Evolutionary conservation across 2,113 vertebrate genomes (phyloP).

Genomic region (Triplophysa dalaica): DNA sequence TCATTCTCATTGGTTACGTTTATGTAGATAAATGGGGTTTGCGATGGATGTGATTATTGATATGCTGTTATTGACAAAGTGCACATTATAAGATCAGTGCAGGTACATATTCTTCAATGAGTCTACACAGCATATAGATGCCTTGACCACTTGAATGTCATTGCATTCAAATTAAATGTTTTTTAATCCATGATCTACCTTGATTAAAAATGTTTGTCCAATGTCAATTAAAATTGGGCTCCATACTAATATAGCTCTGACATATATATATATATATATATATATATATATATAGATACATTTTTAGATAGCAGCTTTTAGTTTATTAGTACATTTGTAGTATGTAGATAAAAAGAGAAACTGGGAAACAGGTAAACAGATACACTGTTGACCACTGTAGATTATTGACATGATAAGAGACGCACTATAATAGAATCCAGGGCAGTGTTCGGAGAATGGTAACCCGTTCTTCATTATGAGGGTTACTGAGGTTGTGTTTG

Average conservation of each 20-base stretch:
- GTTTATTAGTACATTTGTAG: no score
- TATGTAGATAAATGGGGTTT: slow-evolving; percentile 18
- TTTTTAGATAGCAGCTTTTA: no score
- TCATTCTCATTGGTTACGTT: slow-evolving; percentile 46
- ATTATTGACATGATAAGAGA: slow-evolving; percentile 23
- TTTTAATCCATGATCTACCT: no score
- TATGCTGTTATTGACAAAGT: slow-evolving; percentile 19
- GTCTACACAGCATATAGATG: background rate
- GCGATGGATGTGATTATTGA: slow-evolving; percentile 35
- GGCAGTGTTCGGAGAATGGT: background rate
- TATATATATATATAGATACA: no score
- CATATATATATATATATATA: no score
- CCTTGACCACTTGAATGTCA: background rate
- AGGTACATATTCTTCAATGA: slow-evolving; percentile 25
- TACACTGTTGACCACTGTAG: slow-evolving; percentile 3
- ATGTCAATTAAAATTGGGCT: no score
- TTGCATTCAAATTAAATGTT: background rate
- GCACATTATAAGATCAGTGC: slow-evolving; percentile 23
- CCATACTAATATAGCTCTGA: no score
- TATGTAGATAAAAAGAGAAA: background rate
- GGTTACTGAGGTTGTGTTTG: background rate
- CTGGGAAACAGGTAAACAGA: background rate
- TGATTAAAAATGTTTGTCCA: no score
- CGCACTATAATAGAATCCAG: background rate
- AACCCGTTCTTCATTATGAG: background rate